Evolutionary conservation across 1,140 invertebrate genomes (phyloP).

Genomic region (Zaprionus africanus): DNA sequence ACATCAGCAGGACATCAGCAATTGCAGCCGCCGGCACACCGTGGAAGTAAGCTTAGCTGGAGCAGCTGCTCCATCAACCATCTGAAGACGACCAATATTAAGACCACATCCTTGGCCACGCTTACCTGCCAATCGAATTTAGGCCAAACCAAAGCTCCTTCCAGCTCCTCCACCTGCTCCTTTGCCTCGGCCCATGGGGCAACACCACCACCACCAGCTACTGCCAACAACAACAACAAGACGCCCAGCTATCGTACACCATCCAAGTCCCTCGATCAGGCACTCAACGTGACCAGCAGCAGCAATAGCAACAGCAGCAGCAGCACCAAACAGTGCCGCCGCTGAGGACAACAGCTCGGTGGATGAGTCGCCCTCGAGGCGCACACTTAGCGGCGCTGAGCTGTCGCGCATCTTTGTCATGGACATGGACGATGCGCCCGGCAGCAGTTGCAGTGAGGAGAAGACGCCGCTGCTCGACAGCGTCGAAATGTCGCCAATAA

Average conservation of each 20-base stretch:
- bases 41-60: constrained; percentile 56
- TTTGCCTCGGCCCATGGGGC: constrained; percentile 3
- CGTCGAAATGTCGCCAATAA: constrained; percentile 84
- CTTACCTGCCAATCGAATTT: constrained; percentile 82
- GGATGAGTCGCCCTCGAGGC: constrained; percentile 76
- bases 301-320: constrained; percentile 38
- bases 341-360: constrained; percentile 59
- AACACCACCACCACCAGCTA: constrained; percentile 14
- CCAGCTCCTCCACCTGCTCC: constrained; percentile 23
- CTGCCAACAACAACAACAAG: constrained; percentile 46
- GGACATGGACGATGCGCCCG: constrained; percentile 74
- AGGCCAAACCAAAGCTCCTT: constrained; percentile 51
- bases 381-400: constrained; percentile 71
- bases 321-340: constrained; percentile 44
- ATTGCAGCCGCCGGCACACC: constrained; percentile 43
- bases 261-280: constrained; percentile 69
- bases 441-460: constrained; percentile 79
- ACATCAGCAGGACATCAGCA: constrained; percentile 40
- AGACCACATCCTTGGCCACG: constrained; percentile 81
- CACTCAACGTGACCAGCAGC: constrained; percentile 43
- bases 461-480: constrained; percentile 82
- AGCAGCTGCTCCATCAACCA: constrained; percentile 80
- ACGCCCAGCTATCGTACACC: constrained; percentile 67
- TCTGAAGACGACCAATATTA: constrained; percentile 83
- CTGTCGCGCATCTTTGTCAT: constrained; percentile 79